Base-by-base conservation (phyloP, 2,113 vertebrate genomes). In the Tyrannus savana region DNA sequence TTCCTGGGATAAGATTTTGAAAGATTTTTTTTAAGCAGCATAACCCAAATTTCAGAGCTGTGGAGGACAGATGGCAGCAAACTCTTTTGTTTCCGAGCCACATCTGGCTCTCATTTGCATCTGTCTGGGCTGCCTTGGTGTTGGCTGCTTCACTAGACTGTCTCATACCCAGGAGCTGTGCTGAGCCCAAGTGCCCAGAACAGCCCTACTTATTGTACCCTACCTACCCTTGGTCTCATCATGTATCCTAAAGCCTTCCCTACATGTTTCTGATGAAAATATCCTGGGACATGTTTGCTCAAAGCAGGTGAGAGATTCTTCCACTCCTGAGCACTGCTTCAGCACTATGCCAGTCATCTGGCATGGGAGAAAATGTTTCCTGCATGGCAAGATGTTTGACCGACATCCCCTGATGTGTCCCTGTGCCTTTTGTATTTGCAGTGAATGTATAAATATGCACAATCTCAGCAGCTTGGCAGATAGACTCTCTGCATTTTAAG, bases 311-410 rank as follows among this genome's bases (percentile, higher is more conserved):
- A 69, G 53, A 85, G 41, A 47, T 64, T 62, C 3, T 88, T 83
- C 21, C 16, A 49, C 10, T 12, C 10, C 25, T 24, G 5, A 24
- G 47, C 30, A 19, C 24, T 49, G n/a, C 49, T 44, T 75, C 27
- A 68, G 7, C 47, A 12, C 37, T 55, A 9, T 55, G n/a, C 16
- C 31, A 50, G 46, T 64, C 39, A 9, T 35, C 15, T 68, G 33
- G 4, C 52, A 4, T 3, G 39, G 17, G 13, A 55, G 27, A 39
- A 68, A 64, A 39, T 14, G 6, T 49, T 76, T 88, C 30, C 50
- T 0, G 4, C 42, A 11, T 11, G 37, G 58, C 9, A 4, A 66
- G 39, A 27, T 1, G 1, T 31, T 47, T 69, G 25, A 4, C 1
- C 10, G 2, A 0, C 1, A 58, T 90, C 19, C 39, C 33, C 18